A percentile compares a stretch with the other conserved stretches of the same genome.
Conservation (phyloP, 2,113 vertebrate genomes). For the Sialia sialis region DNA sequence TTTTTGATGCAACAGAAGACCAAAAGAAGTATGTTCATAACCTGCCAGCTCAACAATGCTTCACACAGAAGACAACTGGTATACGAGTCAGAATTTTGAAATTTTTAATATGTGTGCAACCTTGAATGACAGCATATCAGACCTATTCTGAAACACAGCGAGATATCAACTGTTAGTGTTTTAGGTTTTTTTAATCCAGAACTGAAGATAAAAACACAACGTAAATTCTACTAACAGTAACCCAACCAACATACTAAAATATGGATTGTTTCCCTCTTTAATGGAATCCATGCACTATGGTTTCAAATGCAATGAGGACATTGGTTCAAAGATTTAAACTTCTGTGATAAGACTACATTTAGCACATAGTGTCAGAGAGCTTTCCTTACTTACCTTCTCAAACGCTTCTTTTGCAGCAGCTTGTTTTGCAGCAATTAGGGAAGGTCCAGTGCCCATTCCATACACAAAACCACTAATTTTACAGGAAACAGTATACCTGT, state of each 20-base stretch:
- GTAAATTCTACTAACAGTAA: background rate
- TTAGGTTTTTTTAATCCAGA: background rate
- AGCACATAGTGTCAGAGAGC: background rate
- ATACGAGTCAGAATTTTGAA: background rate
- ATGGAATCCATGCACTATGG: background rate
- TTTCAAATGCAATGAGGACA: background rate
- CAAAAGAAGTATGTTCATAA: background rate
- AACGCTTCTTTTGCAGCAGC: slow-evolving; percentile 55
- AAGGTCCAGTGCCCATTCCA: background rate
- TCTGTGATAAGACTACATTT: background rate
- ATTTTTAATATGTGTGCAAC: background rate
- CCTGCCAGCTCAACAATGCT: background rate
- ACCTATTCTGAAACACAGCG: background rate
- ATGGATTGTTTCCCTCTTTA: background rate
- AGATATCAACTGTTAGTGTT: background rate
- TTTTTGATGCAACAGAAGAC: background rate
- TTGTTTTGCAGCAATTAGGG: slow-evolving; percentile 38
- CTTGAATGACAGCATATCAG: background rate
- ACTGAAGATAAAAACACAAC: background rate
- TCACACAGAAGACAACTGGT: background rate
- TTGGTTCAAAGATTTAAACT: background rate
- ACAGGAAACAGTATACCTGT: slow-evolving; percentile 49
- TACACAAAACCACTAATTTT: background rate
- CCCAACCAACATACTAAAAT: background rate
- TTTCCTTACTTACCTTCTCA: background rate